Evolutionary conservation across 2,888 invertebrate genomes (phyloP), one percentile per base, ranked within the genome.

Genomic region (Ophonus ardosiacus): DNA sequence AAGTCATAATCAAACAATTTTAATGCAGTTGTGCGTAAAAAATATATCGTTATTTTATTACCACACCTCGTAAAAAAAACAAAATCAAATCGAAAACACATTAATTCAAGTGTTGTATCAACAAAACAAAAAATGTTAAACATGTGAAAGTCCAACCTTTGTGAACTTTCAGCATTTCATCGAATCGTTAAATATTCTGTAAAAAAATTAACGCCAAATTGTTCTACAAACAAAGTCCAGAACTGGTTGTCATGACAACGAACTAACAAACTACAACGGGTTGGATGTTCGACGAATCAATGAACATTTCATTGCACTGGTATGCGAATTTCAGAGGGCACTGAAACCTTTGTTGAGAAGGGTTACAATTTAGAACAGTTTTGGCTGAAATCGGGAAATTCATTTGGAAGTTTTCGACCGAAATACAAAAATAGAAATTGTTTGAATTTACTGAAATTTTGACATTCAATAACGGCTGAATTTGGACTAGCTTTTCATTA

Each of bases 211-310:
- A 68, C 38, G 4, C 15, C 68, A 15, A 15, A 59, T 17, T 15
- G 38, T 68, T 68, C 31, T n/a, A 15, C 38, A 68, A 68, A 68
- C 68, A 68, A 68, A 68, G 68, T 13, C 24, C 63, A 24, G 18
- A 63, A 24, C 68, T 68, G 63, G 63, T 24, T 63, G 63, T 63
- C 63, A 63, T 7, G 63, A n/a, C 68, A n/a, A 68, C 68, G 15
- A 68, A 65, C 65, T n/a, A 65, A 65, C 65, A n/a, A 65, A 68
- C 68, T 63, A 63, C 6, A 59, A 59, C 59, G 31, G 5, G 18
- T 59, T 68, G 38, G 31, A 31, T n/a, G 24, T 68, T 68, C 68
- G 31, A 5, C 6, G 31, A 68, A 68, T 68, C 68, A 68, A 68
- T 68, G 68, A 68, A 38, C 68, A 68, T 68, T 68, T 68, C 68